Percentiles rank a stretch among this genome's conserved stretches.
These are phyloP conservation scores for Caenorhabditis uteleia DNA, from an alignment of 2,888 invertebrate genomes.

Conservation along the genomic window DNA sequence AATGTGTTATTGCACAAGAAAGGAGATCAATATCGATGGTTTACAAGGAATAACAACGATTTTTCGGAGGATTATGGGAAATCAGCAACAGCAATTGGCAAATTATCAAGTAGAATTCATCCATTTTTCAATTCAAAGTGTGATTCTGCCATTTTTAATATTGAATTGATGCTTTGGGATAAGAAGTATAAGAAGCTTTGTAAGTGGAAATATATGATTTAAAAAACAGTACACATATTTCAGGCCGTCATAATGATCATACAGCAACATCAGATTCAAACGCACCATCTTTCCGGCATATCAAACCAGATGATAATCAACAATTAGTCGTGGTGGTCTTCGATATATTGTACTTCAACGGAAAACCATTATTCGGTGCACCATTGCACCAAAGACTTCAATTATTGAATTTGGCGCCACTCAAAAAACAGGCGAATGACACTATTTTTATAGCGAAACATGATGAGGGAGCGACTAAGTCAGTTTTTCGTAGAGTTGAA, in stretches of 20 bases:
- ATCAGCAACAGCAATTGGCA: conserved; percentile 20
- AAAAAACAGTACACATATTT: not conserved
- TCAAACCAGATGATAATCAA: conserved; percentile 40
- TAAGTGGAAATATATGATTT: conserved; percentile 11
- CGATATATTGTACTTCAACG: conserved; percentile 63
- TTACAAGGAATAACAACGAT: conserved; percentile 58
- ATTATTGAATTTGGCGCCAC: conserved; percentile 37
- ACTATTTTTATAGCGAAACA: conserved; percentile 46
- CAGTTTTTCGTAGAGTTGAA: not conserved
- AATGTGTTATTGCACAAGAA: conserved; percentile 63
- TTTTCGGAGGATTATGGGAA: conserved; percentile 57
- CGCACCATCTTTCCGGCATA: conserved; percentile 33
- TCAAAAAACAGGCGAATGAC: conserved; percentile 40
- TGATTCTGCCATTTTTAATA: conserved; percentile 59
- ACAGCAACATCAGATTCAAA: conserved; percentile 25
- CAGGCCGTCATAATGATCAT: conserved; percentile 41
- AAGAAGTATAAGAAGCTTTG: conserved; percentile 45
- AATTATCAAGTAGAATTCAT: conserved; percentile 57
- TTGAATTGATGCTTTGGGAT: conserved; percentile 62
- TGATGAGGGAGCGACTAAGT: conserved; percentile 42
- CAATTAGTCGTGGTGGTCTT: conserved; percentile 60
- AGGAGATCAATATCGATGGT: conserved; percentile 58
- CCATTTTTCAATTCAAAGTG: conserved; percentile 48
- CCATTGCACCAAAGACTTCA: conserved; percentile 49
- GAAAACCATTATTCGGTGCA: conserved; percentile 45